Evolutionary conservation across 2,797 vertebrate genomes (phyloP), one percentile per base, ranked within the genome.

Genomic region (Capromys pilorides): DNA sequence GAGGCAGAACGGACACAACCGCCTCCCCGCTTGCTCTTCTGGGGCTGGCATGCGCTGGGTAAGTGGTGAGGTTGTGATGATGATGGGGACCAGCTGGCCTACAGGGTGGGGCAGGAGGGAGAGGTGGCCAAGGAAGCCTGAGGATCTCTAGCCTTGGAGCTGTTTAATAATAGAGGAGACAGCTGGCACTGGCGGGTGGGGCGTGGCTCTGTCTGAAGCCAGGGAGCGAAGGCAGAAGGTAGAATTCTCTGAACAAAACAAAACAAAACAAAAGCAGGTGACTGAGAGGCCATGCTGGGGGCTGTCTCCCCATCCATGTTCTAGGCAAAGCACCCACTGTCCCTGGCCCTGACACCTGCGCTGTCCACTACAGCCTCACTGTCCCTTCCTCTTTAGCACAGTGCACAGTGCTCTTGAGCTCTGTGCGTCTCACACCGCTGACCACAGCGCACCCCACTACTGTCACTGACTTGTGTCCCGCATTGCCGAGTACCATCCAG

Each of bases 141-240:
- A 26, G 57, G 26, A 54, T 66, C 88, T 81, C 94, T 93, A 49
- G 84, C 91, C 94, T 94, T 88, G 77, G 94, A 90, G 93, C 83
- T 9, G 36, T 86, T 97, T 97, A 97, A 97, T 97, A 97, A 96
- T 96, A 97, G 96, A 97, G 77, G 83, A 95, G 84, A 51, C 95
- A 97, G 96, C 96, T 97, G 96, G 94, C 89, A 10, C 91, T 92
- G 90, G 28, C 86, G 62, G 75, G 39, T 31, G 71, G 95, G 94
- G 93, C 0, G 81, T 86, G 87, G 51, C 71, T 90, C 78, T 26
- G 84, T 92, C 88, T 95, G 93, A 90, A 92, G 49, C 69, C 67
- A 49, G 66, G 79, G 64, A 79, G 81, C 62, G 54, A 45, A 86
- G 24, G 59, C 16, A 36, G 67, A 93, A 84, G 26, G n/a, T 16